Percentiles rank a stretch among this genome's conserved stretches.
Conservation (phyloP, 1,140 invertebrate genomes). For the Mya arenaria region DNA sequence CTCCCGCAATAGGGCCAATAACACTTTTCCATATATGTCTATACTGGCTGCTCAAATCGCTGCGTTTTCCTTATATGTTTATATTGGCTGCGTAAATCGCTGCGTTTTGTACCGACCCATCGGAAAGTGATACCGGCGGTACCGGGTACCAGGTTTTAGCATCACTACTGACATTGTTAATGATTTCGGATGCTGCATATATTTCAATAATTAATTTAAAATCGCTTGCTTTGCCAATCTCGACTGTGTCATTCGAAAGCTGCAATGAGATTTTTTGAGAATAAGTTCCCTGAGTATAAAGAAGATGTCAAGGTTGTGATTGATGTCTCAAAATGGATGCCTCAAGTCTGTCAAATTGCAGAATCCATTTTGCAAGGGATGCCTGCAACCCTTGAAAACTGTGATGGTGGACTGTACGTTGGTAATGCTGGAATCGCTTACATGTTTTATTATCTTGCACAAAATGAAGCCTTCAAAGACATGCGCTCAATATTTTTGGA, state of each 20-base stretch:
- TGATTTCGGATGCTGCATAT: too few species aligned
- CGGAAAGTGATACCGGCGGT: too few species aligned
- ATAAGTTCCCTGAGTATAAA: conserved; percentile 73
- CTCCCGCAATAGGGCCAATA: too few species aligned
- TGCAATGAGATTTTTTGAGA: conserved; percentile 77
- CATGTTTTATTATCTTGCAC: conserved; percentile 80
- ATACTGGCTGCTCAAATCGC: too few species aligned
- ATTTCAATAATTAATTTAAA: too few species aligned
- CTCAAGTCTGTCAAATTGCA: conserved; percentile 55
- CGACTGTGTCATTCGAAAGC: not conserved
- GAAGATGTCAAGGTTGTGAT: conserved; percentile 60
- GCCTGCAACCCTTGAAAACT: conserved; percentile 68
- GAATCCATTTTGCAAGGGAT: conserved; percentile 64
- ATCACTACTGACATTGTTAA: too few species aligned
- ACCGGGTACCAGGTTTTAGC: too few species aligned
- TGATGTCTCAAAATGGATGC: conserved; percentile 67
- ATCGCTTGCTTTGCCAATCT: not conserved
- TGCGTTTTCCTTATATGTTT: too few species aligned
- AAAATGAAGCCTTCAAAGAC: conserved; percentile 67
- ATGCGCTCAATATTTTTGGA: conserved; percentile 73
- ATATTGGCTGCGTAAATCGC: too few species aligned
- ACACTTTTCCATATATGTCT: too few species aligned
- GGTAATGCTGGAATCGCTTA: conserved; percentile 82
- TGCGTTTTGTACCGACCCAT: too few species aligned
- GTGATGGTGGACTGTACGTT: conserved; percentile 82